These are phyloP conservation scores for Pterocles orientalis DNA, from an alignment of 2,113 vertebrate genomes.

Conservation along the genomic window DNA sequence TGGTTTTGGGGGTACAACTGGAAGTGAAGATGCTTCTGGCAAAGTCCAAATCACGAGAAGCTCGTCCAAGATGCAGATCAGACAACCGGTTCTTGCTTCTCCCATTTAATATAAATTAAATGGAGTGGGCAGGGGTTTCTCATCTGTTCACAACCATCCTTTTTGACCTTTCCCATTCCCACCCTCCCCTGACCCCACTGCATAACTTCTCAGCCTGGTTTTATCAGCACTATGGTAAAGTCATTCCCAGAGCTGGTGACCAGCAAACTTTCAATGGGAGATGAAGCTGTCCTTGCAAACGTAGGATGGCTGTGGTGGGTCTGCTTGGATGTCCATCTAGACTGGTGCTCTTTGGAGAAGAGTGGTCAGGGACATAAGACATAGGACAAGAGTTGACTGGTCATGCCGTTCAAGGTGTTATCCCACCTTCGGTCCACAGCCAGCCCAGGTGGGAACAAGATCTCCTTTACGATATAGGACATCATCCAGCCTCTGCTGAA, in stretches of 20 bases:
- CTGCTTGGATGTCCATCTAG: not conserved
- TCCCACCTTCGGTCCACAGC: not conserved
- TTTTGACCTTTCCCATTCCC: not conserved
- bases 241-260: not conserved
- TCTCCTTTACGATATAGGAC: not conserved
- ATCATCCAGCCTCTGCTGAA: not conserved
- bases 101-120: not conserved
- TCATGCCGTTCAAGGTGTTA: fast-evolving
- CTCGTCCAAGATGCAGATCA: not conserved
- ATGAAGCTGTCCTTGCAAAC: not conserved
- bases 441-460: not conserved
- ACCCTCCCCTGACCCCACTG: no score
- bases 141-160: not conserved
- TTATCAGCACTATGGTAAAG: not conserved
- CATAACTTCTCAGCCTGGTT: not conserved
- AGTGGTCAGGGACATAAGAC: no score
- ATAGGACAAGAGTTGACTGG: fast-evolving
- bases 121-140: not conserved
- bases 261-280: not conserved
- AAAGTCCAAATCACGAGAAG: not conserved
- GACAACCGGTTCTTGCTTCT: not conserved
- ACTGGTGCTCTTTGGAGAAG: not conserved
- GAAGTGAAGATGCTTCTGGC: not conserved
- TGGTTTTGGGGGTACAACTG: not conserved
- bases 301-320: not conserved